Evolutionary conservation across 1,140 invertebrate genomes (phyloP).

Genomic region (Drosophila truncata): DNA sequence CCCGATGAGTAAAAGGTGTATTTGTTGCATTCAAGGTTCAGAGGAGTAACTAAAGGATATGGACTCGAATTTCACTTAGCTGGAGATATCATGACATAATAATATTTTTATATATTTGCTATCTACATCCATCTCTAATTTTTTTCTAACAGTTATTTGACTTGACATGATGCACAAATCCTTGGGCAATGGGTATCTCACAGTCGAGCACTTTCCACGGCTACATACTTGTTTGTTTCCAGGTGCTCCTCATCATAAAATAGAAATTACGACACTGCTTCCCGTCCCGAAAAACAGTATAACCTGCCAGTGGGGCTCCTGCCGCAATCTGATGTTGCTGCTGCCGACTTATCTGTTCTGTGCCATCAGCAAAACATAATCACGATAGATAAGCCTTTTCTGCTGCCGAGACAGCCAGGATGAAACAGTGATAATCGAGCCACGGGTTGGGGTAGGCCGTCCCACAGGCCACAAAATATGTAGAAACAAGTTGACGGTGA

Average conservation of each 20-base stretch:
- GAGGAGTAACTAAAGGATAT: background rate
- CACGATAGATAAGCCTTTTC: slow-evolving; percentile 63
- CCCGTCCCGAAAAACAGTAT: slow-evolving; percentile 31
- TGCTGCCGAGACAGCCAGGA: slow-evolving; percentile 37
- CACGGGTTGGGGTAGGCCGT: background rate
- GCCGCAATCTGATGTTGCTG: slow-evolving; percentile 38
- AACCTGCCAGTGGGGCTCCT: slow-evolving; percentile 27
- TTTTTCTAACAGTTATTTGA: background rate
- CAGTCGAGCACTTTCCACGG: background rate
- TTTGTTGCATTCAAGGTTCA: background rate
- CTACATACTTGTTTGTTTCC: background rate
- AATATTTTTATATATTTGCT: too few relatives aligned
- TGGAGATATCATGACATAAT: background rate
- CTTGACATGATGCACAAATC: background rate
- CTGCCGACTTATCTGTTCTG: slow-evolving; percentile 55
- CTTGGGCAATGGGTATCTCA: background rate
- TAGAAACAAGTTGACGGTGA: slow-evolving; percentile 66
- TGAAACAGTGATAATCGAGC: background rate
- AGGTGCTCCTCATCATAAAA: slow-evolving; percentile 45
- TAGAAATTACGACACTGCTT: slow-evolving; percentile 62
- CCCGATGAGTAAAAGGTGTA: background rate
- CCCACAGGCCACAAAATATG: slow-evolving; percentile 54
- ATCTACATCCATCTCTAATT: background rate
- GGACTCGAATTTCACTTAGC: background rate
- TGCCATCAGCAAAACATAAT: slow-evolving; percentile 74